A percentile compares a stretch with the other conserved stretches of the same genome.
Conservation (phyloP, 2,113 vertebrate genomes). For the Actinemys pallida region DNA sequence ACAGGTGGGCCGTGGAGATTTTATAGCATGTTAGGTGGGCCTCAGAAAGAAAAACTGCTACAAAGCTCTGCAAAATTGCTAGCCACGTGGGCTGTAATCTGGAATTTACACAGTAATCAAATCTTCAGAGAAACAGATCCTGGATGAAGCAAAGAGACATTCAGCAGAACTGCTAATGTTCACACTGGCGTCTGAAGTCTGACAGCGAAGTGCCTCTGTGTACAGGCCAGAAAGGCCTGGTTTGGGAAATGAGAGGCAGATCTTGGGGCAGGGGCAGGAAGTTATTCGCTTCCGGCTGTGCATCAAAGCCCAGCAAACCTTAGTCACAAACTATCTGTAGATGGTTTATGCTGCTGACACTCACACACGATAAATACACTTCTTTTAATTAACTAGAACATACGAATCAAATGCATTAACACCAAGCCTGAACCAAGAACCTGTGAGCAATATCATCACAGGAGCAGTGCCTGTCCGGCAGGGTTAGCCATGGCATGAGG, state of each 20-base stretch:
- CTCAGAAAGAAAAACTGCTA: neutral
- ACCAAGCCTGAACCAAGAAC: neutral
- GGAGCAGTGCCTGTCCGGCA: fast-evolving
- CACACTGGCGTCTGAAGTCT: neutral
- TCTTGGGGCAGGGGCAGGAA: neutral
- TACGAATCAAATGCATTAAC: neutral
- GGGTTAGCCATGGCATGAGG: neutral
- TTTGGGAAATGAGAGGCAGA: fast-evolving
- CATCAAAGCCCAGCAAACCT: fast-evolving
- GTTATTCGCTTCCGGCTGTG: too few relatives aligned
- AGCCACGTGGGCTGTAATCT: neutral
- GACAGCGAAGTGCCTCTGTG: neutral
- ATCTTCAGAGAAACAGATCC: conserved; percentile 46
- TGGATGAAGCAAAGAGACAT: neutral
- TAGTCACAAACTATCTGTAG: neutral
- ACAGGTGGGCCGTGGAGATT: too few relatives aligned
- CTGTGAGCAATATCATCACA: neutral
- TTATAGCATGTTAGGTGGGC: too few relatives aligned
- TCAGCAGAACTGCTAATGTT: conserved; percentile 42
- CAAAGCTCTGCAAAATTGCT: conserved; percentile 12
- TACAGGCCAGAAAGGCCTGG: neutral
- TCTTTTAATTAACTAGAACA: neutral
- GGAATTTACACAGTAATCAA: conserved; percentile 39
- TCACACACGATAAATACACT: fast-evolving
- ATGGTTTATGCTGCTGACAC: neutral